Conservation (phyloP, 2,113 vertebrate species). For the Rhea pennata region DNA sequence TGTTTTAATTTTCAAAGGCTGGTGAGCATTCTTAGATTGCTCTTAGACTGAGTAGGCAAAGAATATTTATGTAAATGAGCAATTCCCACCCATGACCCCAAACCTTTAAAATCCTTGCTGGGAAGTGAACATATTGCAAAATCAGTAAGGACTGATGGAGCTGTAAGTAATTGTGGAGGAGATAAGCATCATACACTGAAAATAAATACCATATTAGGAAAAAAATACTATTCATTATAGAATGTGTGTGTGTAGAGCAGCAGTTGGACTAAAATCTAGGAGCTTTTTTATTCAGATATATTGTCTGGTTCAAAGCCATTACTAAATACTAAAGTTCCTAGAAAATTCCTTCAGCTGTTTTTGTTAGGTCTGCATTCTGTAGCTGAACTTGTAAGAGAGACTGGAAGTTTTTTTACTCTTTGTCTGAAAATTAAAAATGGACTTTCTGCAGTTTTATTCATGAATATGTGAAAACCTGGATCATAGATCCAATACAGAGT, state of each 20-base stretch:
- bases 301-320: neutral
- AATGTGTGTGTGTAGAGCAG: neutral
- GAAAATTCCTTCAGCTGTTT: neutral
- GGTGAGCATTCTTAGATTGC: neutral
- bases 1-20: neutral
- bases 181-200: neutral
- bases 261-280: neutral
- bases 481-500: neutral
- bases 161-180: neutral
- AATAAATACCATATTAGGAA: neutral
- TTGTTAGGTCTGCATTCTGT: neutral
- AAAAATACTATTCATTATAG: neutral
- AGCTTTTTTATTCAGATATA: neutral
- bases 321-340: neutral
- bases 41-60: neutral
- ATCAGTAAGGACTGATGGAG: neutral
- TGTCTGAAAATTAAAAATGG: neutral
- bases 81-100: neutral
- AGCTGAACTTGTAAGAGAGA: neutral
- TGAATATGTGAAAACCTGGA: neutral
- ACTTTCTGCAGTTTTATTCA: neutral
- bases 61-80: neutral
- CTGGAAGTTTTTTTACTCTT: neutral
- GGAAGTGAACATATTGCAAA: neutral
- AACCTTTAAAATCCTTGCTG: neutral